Conservation (phyloP, 1,140 invertebrate genomes). For the Ctenoplectra terminalis region DNA sequence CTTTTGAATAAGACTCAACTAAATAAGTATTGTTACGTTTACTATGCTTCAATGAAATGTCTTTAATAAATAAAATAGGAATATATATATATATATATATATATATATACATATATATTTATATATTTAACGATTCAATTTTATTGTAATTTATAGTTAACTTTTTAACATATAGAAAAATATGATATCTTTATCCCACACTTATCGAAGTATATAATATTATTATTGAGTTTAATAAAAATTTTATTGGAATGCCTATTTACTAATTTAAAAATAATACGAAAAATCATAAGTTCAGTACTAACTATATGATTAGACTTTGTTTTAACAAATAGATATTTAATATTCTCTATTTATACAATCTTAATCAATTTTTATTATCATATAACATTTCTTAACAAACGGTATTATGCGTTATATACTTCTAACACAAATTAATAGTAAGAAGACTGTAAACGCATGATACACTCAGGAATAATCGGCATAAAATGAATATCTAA, state of each 20-base stretch:
- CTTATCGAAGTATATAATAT: slow-evolving; percentile 35
- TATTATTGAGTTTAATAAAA: slow-evolving; percentile 27
- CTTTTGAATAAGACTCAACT: no score
- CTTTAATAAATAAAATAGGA: slow-evolving; percentile 34
- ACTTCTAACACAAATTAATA: slow-evolving; percentile 57
- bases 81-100: no score
- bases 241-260: slow-evolving; percentile 32
- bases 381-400: slow-evolving; percentile 65
- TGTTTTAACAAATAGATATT: slow-evolving; percentile 56
- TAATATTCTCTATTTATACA: slow-evolving; percentile 59
- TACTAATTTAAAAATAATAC: slow-evolving; percentile 21
- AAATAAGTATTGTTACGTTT: background rate
- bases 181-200: slow-evolving; percentile 35
- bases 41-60: background rate
- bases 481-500: slow-evolving; percentile 51
- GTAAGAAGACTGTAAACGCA: slow-evolving; percentile 60
- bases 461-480: slow-evolving; percentile 52
- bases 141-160: slow-evolving; percentile 36
- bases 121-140: slow-evolving; percentile 32
- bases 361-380: slow-evolving; percentile 62
- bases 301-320: slow-evolving; percentile 42
- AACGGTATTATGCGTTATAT: slow-evolving; percentile 58
- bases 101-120: no score
- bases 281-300: slow-evolving; percentile 39
- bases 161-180: slow-evolving; percentile 53